Base-by-base conservation (phyloP, 2,888 invertebrate species). In the Merodon equestris region DNA sequence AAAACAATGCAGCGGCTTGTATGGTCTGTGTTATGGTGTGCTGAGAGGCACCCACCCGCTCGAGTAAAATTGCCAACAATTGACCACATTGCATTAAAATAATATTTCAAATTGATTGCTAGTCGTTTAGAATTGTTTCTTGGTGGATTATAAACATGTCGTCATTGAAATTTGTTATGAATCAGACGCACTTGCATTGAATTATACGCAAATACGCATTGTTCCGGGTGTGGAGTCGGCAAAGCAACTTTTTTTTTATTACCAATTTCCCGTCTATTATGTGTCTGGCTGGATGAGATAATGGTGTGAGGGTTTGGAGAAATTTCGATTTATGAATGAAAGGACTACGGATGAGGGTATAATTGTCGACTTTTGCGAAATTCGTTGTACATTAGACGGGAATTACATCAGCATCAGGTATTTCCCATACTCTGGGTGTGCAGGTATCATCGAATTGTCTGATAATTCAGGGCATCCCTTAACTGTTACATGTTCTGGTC, bases 71-170 rank as follows among this genome's bases (percentile, higher is more conserved):
- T 77, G 77, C 77, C 77, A 77, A 77, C 77, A 77, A 63, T 72
- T 57, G 58, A 77, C 77, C 48, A 72, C 77, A 77, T 77, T 72
- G 77, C 77, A 72, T 72, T 67, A 57, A 51, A 72, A 63, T 36
- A 61, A 34, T 3, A 42, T 19, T 77, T 5, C 9, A 45, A 57
- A 67, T 45, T 13, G 13, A 14, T 53, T 34, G 19, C 18, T 56
- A 40, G 40, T 9, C 18, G 12, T 19, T 40, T 17, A 14, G 42
- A 48, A 56, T 15, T 27, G 27, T 4, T 27, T 27, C 2, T 2
- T 27, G 7, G 27, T 2, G 27, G 7, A 27, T 27, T 27, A 2
- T 27, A 2, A 27, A 4, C 7, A 27, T 27, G 27, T 7, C 27
- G 27, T 4, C 27, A 2, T 27, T 27, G 42, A 27, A 14, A 63